A percentile compares a stretch with the other conserved stretches of the same genome.
Evolutionary conservation across 1,140 invertebrate genomes (phyloP).

Genomic region (Macrocentrus cingulum): DNA sequence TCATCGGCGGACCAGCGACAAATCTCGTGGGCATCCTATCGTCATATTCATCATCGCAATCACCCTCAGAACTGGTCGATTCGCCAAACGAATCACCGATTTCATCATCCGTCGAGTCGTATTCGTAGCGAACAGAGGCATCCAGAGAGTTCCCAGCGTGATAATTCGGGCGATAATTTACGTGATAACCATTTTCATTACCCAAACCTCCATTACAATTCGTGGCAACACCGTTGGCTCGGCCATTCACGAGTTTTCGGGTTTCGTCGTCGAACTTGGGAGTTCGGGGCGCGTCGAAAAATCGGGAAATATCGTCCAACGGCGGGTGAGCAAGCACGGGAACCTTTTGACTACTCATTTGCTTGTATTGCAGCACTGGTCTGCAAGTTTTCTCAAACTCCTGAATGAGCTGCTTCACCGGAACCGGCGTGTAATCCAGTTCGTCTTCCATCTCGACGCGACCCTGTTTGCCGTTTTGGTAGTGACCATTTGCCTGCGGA

Average conservation of each 20-base stretch:
- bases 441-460: conserved; percentile 31
- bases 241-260: conserved; percentile 12
- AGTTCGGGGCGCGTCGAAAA: conserved; percentile 42
- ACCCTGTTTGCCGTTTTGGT: neutral
- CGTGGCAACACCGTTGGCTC: conserved; percentile 4
- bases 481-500: conserved; percentile 8
- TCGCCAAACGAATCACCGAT: conserved; percentile 38
- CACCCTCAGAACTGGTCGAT: conserved; percentile 19
- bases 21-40: conserved; percentile 14
- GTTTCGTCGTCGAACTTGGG: conserved; percentile 32
- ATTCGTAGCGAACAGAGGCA: conserved; percentile 21
- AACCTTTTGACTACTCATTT: conserved; percentile 50
- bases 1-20: conserved; percentile 19
- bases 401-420: conserved; percentile 66
- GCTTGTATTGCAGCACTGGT: conserved; percentile 62
- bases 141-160: conserved; percentile 8
- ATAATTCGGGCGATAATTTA: conserved; percentile 14
- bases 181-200: conserved; percentile 20
- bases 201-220: conserved; percentile 1
- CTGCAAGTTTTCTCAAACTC: conserved; percentile 65
- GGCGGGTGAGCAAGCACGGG: conserved; percentile 40
- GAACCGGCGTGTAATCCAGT: conserved; percentile 62
- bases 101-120: conserved; percentile 41
- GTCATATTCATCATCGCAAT: conserved; percentile 18
- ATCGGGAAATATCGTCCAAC: conserved; percentile 46